These are phyloP conservation scores for Stenurella melanura DNA, from an alignment of 2,888 invertebrate genomes.

Conservation along the genomic window DNA sequence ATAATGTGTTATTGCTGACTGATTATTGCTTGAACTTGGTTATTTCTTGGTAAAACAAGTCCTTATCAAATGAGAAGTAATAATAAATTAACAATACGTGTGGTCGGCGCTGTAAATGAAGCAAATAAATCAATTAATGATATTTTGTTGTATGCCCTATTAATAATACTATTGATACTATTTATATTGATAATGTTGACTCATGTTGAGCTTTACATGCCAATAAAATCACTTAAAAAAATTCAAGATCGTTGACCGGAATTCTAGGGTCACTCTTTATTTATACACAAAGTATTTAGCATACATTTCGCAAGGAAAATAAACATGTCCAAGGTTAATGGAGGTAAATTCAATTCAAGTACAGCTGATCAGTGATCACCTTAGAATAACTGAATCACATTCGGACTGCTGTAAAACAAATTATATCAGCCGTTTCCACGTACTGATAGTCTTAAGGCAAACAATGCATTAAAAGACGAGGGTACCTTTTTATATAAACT, in stretches of 20 bases:
- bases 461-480: no score
- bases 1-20: slow-evolving; percentile 11
- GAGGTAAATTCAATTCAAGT: background rate
- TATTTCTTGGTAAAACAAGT: background rate
- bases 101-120: slow-evolving; percentile 15
- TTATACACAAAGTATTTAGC: slow-evolving; percentile 14
- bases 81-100: slow-evolving; percentile 18
- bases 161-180: slow-evolving; percentile 8
- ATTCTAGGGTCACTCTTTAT: slow-evolving; percentile 13
- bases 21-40: slow-evolving; percentile 2
- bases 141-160: slow-evolving; percentile 10
- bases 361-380: background rate
- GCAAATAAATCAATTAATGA: slow-evolving; percentile 19
- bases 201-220: slow-evolving; percentile 8
- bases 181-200: slow-evolving; percentile 1
- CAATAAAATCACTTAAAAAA: slow-evolving; percentile 20
- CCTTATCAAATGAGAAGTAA: slow-evolving; percentile 10
- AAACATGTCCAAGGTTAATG: background rate
- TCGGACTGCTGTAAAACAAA: no score
- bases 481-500: no score
- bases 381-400: background rate
- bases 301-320: background rate
- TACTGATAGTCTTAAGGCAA: no score
- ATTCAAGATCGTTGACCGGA: slow-evolving; percentile 32
- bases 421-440: no score